Conservation (phyloP, 35 echinoderm and acorn worm genomes). For the Lytechinus pictus region DNA sequence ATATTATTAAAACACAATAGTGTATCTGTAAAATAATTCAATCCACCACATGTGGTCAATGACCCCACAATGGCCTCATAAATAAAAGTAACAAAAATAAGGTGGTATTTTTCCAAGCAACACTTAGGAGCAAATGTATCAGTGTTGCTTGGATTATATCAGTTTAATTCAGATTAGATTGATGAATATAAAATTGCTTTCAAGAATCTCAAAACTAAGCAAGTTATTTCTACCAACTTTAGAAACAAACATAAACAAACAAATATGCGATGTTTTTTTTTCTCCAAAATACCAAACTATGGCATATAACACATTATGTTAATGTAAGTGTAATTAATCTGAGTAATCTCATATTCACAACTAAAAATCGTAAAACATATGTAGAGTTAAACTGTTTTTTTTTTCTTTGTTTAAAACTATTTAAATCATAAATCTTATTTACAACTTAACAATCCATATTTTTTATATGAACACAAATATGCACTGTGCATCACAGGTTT, state of each 20-base stretch:
- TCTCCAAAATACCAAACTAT: not conserved
- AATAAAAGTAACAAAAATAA: not conserved
- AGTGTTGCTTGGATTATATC: slow-evolving; percentile 21
- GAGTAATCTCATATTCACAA: not conserved
- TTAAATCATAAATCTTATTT: slow-evolving; percentile 8
- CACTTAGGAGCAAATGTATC: slow-evolving; percentile 53
- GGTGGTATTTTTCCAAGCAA: not conserved
- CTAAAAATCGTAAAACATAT: not conserved
- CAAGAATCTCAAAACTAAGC: not conserved
- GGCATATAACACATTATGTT: not conserved
- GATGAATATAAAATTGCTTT: slow-evolving; percentile 6
- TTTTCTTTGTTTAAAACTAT: not conserved
- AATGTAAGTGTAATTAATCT: not conserved
- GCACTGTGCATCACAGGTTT: not conserved
- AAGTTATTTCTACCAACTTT: not conserved
- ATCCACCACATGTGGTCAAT: not conserved
- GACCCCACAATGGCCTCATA: not conserved
- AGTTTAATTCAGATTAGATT: slow-evolving; percentile 6
- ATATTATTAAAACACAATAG: not conserved
- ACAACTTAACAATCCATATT: not conserved
- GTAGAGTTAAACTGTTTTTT: not conserved
- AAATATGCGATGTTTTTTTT: not conserved
- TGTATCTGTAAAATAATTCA: not conserved
- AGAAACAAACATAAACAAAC: not conserved
- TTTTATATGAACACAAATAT: not conserved